These are phyloP conservation scores for Strix uralensis DNA, from an alignment of 2,113 vertebrate genomes.

Conservation along the genomic window DNA sequence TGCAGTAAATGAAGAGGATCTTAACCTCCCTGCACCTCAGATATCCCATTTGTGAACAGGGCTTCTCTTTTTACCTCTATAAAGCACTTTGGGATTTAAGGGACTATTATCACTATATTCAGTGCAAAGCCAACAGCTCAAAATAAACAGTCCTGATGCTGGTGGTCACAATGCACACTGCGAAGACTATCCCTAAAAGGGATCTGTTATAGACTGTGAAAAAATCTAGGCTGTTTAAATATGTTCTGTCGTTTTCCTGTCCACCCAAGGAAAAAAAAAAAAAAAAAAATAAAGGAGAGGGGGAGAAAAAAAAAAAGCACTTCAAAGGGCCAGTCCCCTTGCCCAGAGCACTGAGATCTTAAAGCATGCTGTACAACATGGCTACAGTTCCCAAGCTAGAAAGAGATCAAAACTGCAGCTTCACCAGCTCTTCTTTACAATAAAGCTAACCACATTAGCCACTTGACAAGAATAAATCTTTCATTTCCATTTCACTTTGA, in stretches of 20 bases:
- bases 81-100: neutral
- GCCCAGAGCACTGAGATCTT: slow-evolving; percentile 12
- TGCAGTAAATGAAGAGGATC: neutral
- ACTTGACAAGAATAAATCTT: slow-evolving; percentile 29
- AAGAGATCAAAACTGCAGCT: slow-evolving; percentile 43
- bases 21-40: neutral
- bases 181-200: neutral
- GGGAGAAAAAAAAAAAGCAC: neutral
- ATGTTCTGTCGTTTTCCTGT: neutral
- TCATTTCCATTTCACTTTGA: slow-evolving; percentile 34
- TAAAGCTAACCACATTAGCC: slow-evolving; percentile 25
- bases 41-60: neutral
- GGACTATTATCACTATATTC: neutral
- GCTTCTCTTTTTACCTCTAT: neutral
- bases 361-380: neutral
- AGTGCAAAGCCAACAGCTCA: neutral
- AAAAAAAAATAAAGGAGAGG: neutral
- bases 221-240: neutral
- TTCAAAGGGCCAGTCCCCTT: neutral
- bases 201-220: neutral
- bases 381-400: neutral
- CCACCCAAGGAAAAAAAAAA: neutral
- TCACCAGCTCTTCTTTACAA: neutral
- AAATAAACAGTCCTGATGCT: neutral
- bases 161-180: neutral